These are phyloP conservation scores for Rhinichthys klamathensis DNA, from an alignment of 2,113 vertebrate species.

Conservation along the genomic window DNA sequence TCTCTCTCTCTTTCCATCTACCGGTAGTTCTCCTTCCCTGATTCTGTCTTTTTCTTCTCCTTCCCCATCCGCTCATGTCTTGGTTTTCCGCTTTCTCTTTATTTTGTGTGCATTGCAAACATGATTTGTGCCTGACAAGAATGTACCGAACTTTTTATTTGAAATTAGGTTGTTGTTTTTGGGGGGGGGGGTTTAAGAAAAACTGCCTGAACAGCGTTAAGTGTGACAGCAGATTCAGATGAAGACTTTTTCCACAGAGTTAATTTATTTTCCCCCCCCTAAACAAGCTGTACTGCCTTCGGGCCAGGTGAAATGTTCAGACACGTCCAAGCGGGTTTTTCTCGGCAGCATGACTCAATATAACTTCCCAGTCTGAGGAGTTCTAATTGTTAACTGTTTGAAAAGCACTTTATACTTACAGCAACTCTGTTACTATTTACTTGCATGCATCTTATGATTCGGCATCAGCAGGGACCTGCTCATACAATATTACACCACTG, in stretches of 20 bases:
- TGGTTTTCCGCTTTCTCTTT: background rate
- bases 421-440: background rate
- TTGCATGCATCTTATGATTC: background rate
- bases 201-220: background rate
- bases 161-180: background rate
- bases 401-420: slow-evolving; percentile 1
- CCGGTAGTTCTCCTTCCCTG: slow-evolving; percentile 1
- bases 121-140: background rate
- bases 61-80: background rate
- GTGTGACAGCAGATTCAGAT: background rate
- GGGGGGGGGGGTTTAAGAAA: too few species aligned
- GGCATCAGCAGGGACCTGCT: background rate
- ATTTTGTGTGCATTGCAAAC: slow-evolving; percentile 4
- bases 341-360: background rate
- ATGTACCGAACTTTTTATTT: background rate
- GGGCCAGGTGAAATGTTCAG: slow-evolving; percentile 2
- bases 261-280: background rate
- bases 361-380: background rate
- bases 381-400: background rate
- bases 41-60: background rate
- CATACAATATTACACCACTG: background rate
- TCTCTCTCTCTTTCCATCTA: background rate
- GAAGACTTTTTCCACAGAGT: background rate
- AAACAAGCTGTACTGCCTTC: background rate
- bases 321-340: slow-evolving; percentile 33